Evolutionary conservation across 1,140 invertebrate species (phyloP), one percentile per base, ranked within the genome.

Genomic region (Palaemon carinicauda): DNA sequence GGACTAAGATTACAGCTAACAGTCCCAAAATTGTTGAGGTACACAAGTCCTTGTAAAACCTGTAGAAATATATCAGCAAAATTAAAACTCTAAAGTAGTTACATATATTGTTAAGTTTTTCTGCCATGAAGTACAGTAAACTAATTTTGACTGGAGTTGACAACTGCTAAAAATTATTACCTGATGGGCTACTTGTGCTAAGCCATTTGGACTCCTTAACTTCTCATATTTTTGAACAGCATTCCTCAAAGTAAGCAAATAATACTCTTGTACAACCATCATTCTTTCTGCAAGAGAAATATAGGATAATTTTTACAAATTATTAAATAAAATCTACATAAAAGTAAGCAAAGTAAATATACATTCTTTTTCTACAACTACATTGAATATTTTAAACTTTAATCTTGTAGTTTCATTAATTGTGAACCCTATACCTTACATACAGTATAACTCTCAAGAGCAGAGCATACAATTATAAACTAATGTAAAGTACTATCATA

Each of bases 201-300:
- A 56, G 31, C 78, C 73, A 21, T 69, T 71, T 29, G 85, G 53
- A 90, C 86, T 21, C 91, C 65, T 79, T 88, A 93, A 93, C 90
- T 90, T 82, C 90, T 92, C 74, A 75, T 91, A 69, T 31, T 89
- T 89, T 65, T 90, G 80, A 10, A 90, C 75, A 3, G 91, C 69
- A 17, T 75, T 88, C 53, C 80, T 89, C 89, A 94, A 89, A 90
- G 95, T 94, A 89, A 93, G 93, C n/a, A 94, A 94, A 92, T 95
- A 95, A 89, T 96, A 95, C 92, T 99, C 97, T 41, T 95, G 95
- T 1, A 98, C 96, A 17, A 98, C 94, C 78, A 98, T 95, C 53
- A 97, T 95, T 90, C 97, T 93, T 92, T 98, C 97, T 98, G 91
- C 88, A 94, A 93, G 90, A 88, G 87, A 90, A 89, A 90, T 90